phyloP scores from a whole-genome alignment of 1,140 invertebrate species.

The Acyrthosiphon pisum region DNA sequence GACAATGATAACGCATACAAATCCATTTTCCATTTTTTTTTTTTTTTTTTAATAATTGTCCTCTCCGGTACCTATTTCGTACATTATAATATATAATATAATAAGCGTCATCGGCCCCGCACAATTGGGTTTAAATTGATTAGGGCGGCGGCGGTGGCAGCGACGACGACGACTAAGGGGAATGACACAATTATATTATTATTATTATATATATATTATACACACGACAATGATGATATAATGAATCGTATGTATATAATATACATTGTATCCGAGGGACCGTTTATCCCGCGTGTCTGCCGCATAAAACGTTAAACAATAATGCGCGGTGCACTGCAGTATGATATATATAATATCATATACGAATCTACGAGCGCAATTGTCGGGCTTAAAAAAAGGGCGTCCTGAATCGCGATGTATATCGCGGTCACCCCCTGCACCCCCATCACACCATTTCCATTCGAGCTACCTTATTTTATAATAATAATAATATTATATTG shows the following conservation, averaged over 20 bases:
- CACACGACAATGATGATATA: background rate
- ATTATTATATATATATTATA: background rate
- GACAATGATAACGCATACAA: background rate
- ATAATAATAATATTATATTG: background rate
- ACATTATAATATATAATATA: too few relatives aligned
- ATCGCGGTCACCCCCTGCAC: background rate
- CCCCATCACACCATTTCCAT: background rate
- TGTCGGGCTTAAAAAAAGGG: background rate
- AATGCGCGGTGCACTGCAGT: background rate
- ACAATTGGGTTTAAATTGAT: background rate
- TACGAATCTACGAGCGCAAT: background rate
- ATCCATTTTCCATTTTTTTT: background rate
- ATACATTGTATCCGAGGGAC: background rate
- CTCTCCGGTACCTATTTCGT: background rate
- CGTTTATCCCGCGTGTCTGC: background rate
- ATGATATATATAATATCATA: background rate
- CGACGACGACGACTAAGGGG: background rate
- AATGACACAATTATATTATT: background rate
- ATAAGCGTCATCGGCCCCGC: background rate
- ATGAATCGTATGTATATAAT: background rate
- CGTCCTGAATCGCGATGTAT: background rate
- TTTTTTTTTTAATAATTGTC: background rate
- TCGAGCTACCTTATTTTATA: background rate
- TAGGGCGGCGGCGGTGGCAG: background rate
- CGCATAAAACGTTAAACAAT: conserved; percentile 13